A percentile compares a stretch with the other conserved stretches of the same genome.
phyloP scores from a whole-genome alignment of 2,888 invertebrate genomes.

The Cacoxenus indagator region DNA sequence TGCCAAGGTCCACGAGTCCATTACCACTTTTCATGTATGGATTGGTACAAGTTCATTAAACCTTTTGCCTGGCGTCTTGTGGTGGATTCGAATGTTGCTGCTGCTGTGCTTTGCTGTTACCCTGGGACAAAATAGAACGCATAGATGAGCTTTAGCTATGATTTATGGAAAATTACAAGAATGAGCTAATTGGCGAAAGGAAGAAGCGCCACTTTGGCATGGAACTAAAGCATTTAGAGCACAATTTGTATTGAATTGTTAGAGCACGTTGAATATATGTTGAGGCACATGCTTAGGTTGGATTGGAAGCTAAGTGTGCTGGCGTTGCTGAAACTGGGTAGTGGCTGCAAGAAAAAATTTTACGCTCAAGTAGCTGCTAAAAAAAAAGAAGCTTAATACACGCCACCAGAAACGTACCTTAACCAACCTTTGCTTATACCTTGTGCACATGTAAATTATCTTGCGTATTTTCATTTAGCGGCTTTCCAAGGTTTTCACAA shows the following conservation, averaged over 20 bases:
- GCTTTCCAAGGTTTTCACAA: constrained; percentile 61
- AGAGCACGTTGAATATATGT: too few relatives aligned
- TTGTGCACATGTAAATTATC: constrained; percentile 15
- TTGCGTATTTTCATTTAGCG: constrained; percentile 24
- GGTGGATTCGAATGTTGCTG: neutral
- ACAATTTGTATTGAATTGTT: too few relatives aligned
- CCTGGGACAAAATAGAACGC: constrained; percentile 20
- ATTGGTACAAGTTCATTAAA: neutral
- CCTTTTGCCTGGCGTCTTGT: neutral
- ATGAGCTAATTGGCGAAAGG: too few relatives aligned
- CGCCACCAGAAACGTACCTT: neutral
- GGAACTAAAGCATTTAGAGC: too few relatives aligned
- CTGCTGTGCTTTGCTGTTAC: neutral
- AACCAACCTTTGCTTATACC: neutral
- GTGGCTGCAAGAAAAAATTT: too few relatives aligned
- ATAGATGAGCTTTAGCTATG: neutral
- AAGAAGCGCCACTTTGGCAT: too few relatives aligned
- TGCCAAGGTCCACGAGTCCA: constrained; percentile 3
- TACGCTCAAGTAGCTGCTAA: too few relatives aligned
- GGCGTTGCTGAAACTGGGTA: too few relatives aligned
- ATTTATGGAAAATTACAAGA: neutral
- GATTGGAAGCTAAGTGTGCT: too few relatives aligned
- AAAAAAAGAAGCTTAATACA: neutral
- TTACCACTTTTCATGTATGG: constrained; percentile 4
- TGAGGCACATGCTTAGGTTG: too few relatives aligned